Base-by-base conservation (phyloP, 1,140 invertebrate genomes). In the Venustaconcha ellipsiformis region DNA sequence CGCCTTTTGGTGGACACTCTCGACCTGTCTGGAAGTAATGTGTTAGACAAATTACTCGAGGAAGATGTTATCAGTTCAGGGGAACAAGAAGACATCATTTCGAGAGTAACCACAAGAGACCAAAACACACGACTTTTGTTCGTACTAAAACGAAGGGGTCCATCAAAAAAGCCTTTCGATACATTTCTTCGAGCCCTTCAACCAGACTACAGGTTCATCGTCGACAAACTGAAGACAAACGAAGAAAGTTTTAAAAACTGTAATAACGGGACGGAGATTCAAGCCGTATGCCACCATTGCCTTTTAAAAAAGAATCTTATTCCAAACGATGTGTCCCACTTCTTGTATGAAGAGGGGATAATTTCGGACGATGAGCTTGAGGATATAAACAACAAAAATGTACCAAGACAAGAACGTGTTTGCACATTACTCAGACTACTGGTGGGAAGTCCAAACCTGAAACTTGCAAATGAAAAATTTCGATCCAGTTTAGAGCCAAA, bases 291-390 rank as follows among this genome's bases (percentile, higher is more conserved):
- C 57, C 20, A 55, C 18, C 60, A 62, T n/a, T 74, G 72, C 58
- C 14, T 26, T 14, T 59, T 74, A n/a, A n/a, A 60, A 48, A 59
- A 55, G 48, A 74, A 68, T 57, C 20, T 74, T 12, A 65, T 48
- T 23, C 66, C 72, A 48, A 26, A 18, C 15, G 72, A 74, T 55
- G 48, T 74, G 17, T 55, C 72, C 18, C 72, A 74, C 68, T 20
- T 26, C 48, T 23, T 74, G n/a, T 74, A 66, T 60, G 56, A 74
- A 60, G 37, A 68, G n/a, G 72, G 48, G 20, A 57, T 68, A n/a
- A 23, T 74, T 37, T 57, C 72, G 26, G 72, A 68, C 57, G 72
- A 74, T 55, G 66, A 74, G 15, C 55, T 74, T 13, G 65, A 67
- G 12, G 15, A 17, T 17, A 23, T 74, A 59, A 74, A 74, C 23